Conservation (phyloP, 2,888 invertebrate genomes). For the Hedya salicella region DNA sequence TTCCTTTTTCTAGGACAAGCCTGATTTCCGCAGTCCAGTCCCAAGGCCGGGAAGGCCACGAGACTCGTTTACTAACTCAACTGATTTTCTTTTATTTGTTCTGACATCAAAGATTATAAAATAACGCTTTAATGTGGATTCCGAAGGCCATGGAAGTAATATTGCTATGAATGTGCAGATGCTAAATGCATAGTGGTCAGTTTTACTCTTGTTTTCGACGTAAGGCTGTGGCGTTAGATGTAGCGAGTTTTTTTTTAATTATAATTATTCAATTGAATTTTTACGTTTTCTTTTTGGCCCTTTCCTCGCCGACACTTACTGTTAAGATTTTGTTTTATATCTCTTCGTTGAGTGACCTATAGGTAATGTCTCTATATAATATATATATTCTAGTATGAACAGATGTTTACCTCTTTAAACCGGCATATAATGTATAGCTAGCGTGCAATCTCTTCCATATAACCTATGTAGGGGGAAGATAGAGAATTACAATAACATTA, state of each 20-base stretch:
- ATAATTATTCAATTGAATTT: too few species aligned
- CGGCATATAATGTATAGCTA: too few species aligned
- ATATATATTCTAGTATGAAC: too few species aligned
- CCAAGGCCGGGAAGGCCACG: conserved; percentile 32
- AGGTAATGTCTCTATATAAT: too few species aligned
- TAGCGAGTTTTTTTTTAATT: conserved; percentile 12
- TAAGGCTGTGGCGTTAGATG: conserved; percentile 33
- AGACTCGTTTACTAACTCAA: not conserved
- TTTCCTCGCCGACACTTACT: too few species aligned
- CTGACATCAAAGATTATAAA: conserved; percentile 5
- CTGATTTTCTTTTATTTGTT: conserved; percentile 9
- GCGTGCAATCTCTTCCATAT: too few species aligned
- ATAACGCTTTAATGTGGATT: conserved; percentile 3
- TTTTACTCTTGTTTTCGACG: conserved; percentile 40
- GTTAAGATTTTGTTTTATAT: too few species aligned
- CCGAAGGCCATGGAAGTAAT: not conserved
- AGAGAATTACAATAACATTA: too few species aligned
- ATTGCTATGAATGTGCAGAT: conserved; percentile 27
- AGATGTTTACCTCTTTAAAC: too few species aligned
- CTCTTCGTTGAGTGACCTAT: too few species aligned
- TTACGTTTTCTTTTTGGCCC: too few species aligned
- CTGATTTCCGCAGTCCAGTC: conserved; percentile 28
- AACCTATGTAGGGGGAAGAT: too few species aligned
- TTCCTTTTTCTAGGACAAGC: conserved; percentile 33
- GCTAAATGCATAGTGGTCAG: conserved; percentile 36